These are phyloP conservation scores for Epicauta chinensis DNA, from an alignment of 1,140 invertebrate species.

Conservation along the genomic window DNA sequence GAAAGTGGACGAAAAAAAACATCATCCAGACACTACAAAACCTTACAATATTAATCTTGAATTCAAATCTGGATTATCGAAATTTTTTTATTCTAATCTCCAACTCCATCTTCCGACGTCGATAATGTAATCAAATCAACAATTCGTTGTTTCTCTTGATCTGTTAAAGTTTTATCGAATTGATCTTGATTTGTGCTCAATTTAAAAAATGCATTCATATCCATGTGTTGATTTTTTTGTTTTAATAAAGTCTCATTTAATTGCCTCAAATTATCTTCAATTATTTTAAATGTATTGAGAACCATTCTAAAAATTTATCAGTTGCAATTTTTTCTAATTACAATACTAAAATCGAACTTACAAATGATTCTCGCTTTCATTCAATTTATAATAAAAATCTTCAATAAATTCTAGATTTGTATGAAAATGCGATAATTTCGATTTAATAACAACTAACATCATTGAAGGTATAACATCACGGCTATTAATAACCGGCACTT, in stretches of 20 bases:
- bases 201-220: constrained; percentile 17
- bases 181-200: background rate
- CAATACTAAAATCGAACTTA: constrained; percentile 8
- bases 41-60: too few species aligned
- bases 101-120: constrained; percentile 17
- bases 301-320: constrained; percentile 17
- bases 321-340: background rate
- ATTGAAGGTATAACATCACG: constrained; percentile 30
- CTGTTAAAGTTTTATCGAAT: constrained; percentile 6
- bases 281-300: constrained; percentile 15
- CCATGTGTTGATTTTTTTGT: constrained; percentile 10
- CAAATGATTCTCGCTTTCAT: constrained; percentile 18
- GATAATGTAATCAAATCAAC: constrained; percentile 12
- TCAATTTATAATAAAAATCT: constrained; percentile 21
- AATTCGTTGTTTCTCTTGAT: constrained; percentile 13
- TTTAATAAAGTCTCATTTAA: constrained; percentile 4
- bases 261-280: constrained; percentile 9
- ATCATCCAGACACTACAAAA: too few species aligned
- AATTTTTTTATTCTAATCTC: too few species aligned
- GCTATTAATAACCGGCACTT: constrained; percentile 35
- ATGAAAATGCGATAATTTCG: constrained; percentile 30
- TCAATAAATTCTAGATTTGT: constrained; percentile 34
- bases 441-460: constrained; percentile 29
- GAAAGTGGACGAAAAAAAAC: too few species aligned
- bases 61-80: too few species aligned